These are phyloP conservation scores for Jacana jacana DNA, from an alignment of 2,113 vertebrate genomes.

Conservation along the genomic window DNA sequence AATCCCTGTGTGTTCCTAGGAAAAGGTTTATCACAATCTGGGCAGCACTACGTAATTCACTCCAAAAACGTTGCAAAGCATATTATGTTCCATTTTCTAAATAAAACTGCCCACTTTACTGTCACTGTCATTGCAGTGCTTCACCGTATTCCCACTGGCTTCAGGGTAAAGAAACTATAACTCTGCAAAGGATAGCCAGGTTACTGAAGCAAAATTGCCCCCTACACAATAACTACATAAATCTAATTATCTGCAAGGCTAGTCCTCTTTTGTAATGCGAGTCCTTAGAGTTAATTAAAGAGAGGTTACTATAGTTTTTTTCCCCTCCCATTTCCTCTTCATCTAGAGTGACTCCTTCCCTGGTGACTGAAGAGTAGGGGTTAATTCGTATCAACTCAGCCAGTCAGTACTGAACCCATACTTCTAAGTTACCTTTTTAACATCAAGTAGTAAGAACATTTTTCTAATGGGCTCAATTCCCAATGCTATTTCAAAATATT, in stretches of 20 bases:
- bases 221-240: not conserved
- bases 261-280: not conserved
- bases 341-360: not conserved
- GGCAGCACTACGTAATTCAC: not conserved
- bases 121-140: constrained; percentile 2
- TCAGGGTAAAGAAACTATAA: not conserved
- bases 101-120: constrained; percentile 23
- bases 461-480: not conserved
- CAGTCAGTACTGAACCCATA: not conserved
- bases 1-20: not conserved
- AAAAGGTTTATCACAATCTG: not conserved
- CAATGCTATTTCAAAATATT: constrained; percentile 1
- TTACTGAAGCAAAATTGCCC: not conserved
- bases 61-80: not conserved
- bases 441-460: not conserved
- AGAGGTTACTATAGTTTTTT: not conserved
- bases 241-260: constrained; percentile 3
- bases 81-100: constrained; percentile 7
- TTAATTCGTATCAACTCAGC: not conserved
- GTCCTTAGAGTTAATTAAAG: not conserved
- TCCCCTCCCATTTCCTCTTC: not conserved
- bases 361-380: not conserved
- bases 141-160: not conserved
- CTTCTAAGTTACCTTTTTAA: not conserved
- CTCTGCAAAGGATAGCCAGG: not conserved